Evolutionary conservation across 2,797 vertebrate species (phyloP), one percentile per base, ranked within the genome.

Genomic region (Macroramphosus scolopax): DNA sequence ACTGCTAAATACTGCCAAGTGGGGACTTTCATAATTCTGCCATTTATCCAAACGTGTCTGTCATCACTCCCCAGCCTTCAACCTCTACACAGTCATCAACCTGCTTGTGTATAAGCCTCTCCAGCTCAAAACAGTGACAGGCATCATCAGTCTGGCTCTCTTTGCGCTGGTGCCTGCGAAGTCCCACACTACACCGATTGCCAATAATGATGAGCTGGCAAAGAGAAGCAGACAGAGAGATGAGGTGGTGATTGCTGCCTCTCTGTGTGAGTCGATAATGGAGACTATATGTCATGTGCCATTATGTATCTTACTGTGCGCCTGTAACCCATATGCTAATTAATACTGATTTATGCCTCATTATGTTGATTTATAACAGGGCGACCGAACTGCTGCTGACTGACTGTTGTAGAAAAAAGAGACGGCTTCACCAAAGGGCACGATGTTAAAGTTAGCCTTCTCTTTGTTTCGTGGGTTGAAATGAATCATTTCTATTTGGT

Each of bases 261-360:
- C 60, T 66, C 63, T 29, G 24, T 29, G 28, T 47, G 33, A 68
- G 68, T 68, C 49, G 44, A 78, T 80, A 70, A 77, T 74, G 71
- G 68, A 76, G 66, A 48, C 51, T 75, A 66, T 75, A 77, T 58
- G 69, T 78, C 75, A 68, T 66, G 71, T 80, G 60, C 55, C 75
- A 74, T 81, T 81, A 73, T 51, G 49, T 69, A 63, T 76, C 72
- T 74, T 51, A 68, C 44, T 63, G 63, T 50, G 50, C 65, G 48
- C 49, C 54, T 3, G 17, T 56, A 72, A 75, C 68, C 75, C 73
- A 62, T 75, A 78, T 84, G 80, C 63, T 82, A 77, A 82, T 83
- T 81, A 73, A 74, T 78, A 76, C 73, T 80, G 81, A 84, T 81
- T 74, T 79, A 81, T 78, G 69, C 74, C 83, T 86, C 80, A 81